Conservation (phyloP, 1,140 invertebrate species). For the Hestina assimilis region DNA sequence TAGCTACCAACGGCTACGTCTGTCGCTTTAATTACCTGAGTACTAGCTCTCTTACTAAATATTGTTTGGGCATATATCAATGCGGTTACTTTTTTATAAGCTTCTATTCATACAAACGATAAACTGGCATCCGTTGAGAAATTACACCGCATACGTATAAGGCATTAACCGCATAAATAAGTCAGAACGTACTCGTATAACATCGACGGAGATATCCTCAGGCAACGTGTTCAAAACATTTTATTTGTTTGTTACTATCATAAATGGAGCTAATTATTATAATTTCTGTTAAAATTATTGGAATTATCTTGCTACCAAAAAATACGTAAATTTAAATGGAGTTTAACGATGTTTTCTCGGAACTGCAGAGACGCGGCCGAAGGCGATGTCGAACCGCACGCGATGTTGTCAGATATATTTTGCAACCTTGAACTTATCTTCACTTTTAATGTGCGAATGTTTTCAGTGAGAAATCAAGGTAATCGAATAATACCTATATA, state of each 20-base stretch:
- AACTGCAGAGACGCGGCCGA: slow-evolving; percentile 46
- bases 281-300: slow-evolving; percentile 74
- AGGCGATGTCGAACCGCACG: slow-evolving; percentile 52
- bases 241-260: slow-evolving; percentile 76
- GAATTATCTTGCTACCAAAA: slow-evolving; percentile 77
- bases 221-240: slow-evolving; percentile 50
- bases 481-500: no score
- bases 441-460: neutral
- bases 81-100: neutral
- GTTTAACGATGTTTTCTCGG: slow-evolving; percentile 75
- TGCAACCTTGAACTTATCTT: slow-evolving; percentile 59
- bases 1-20: no score
- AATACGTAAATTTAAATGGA: slow-evolving; percentile 56
- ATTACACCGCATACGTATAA: slow-evolving; percentile 4
- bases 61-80: neutral
- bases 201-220: neutral
- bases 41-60: neutral
- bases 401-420: slow-evolving; percentile 45
- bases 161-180: neutral
- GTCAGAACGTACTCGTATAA: neutral
- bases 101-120: neutral
- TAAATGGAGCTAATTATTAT: slow-evolving; percentile 76
- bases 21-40: neutral
- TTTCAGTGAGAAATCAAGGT: no score
- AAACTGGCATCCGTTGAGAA: neutral